Conservation (phyloP, 2,113 vertebrate genomes). For the Mobula hypostoma region DNA sequence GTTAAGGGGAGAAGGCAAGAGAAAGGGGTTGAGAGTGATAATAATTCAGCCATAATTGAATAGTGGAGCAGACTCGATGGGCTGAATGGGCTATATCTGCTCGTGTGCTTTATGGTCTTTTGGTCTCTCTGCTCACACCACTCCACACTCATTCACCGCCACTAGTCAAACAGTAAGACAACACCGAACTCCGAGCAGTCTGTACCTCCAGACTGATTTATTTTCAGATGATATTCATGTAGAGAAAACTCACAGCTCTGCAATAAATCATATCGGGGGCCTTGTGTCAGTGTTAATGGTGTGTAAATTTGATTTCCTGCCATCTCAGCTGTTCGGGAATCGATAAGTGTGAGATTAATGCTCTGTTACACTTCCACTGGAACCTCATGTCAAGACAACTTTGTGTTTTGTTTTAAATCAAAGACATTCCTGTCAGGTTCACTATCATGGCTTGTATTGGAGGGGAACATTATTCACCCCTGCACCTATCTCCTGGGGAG, state of each 20-base stretch:
- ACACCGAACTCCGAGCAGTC: background rate
- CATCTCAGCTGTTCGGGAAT: slow-evolving; percentile 26
- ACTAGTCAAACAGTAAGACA: background rate
- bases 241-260: slow-evolving; percentile 34
- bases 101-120: too few relatives aligned
- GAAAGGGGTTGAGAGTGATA: too few relatives aligned
- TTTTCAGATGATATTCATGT: slow-evolving; percentile 38
- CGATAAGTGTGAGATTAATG: slow-evolving; percentile 38
- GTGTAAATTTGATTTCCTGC: slow-evolving; percentile 38
- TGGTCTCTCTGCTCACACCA: too few relatives aligned
- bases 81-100: too few relatives aligned
- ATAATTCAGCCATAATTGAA: too few relatives aligned
- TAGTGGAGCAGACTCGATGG: too few relatives aligned
- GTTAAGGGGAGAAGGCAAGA: too few relatives aligned
- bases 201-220: slow-evolving; percentile 20
- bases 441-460: background rate
- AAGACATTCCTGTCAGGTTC: background rate
- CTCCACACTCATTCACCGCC: background rate
- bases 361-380: slow-evolving; percentile 6
- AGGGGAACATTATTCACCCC: background rate
- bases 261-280: slow-evolving; percentile 34
- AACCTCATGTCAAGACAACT: slow-evolving; percentile 27
- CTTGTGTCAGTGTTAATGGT: slow-evolving; percentile 35
- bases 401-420: slow-evolving; percentile 30
- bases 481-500: background rate